Percentiles rank a stretch among this genome's conserved stretches.
Conservation (phyloP, 2,888 invertebrate genomes). For the Portevinia maculata region DNA sequence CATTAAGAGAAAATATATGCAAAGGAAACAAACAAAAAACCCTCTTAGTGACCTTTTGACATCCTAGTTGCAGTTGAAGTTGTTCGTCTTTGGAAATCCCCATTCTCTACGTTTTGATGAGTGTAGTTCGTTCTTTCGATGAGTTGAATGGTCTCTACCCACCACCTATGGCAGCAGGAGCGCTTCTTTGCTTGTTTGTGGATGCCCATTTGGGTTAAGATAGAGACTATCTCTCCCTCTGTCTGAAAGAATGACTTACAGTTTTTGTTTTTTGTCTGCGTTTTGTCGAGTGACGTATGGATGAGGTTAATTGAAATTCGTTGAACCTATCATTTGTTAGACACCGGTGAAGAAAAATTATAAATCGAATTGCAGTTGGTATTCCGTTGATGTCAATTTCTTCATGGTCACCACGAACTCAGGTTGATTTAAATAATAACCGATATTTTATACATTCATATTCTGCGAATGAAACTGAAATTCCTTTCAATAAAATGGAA, state of each 20-base stretch:
- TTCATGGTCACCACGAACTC: conserved; percentile 22
- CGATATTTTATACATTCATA: conserved; percentile 29
- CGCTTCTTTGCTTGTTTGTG: conserved; percentile 44
- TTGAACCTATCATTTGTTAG: conserved; percentile 60
- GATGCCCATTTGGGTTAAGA: conserved; percentile 27
- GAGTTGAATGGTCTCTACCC: conserved; percentile 16
- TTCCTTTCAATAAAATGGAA: conserved; percentile 11
- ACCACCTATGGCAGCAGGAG: neutral
- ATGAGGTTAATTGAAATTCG: conserved; percentile 68
- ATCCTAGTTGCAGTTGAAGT: conserved; percentile 45
- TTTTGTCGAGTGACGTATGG: conserved; percentile 43
- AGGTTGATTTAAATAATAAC: conserved; percentile 60
- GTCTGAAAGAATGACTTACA: conserved; percentile 19
- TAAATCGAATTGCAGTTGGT: conserved; percentile 28
- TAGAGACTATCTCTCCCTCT: neutral
- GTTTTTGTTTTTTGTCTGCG: conserved; percentile 12
- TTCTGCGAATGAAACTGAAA: conserved; percentile 6
- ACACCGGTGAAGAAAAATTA: conserved; percentile 3
- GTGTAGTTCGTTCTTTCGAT: neutral
- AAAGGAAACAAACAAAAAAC: conserved; percentile 23
- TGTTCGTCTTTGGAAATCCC: conserved; percentile 50
- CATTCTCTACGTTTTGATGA: conserved; percentile 5
- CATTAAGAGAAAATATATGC: conserved; percentile 5
- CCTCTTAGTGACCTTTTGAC: conserved; percentile 67
- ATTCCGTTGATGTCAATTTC: conserved; percentile 28